Base-by-base conservation (phyloP, 2,888 invertebrate genomes). In the Phragmatobia fuliginosa region DNA sequence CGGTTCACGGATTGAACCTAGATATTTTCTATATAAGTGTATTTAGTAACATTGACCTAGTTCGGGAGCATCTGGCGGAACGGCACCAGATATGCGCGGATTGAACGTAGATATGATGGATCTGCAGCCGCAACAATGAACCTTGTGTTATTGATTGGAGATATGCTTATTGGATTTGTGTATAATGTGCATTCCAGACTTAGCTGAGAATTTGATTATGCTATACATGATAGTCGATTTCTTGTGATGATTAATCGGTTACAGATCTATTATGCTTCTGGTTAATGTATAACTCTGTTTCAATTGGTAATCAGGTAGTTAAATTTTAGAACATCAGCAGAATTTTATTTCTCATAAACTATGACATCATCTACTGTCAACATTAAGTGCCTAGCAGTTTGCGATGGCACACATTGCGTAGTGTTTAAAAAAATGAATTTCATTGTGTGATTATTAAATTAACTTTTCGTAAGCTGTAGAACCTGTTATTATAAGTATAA, bases 31-130 rank as follows among this genome's bases (percentile, higher is more conserved):
- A 38, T 62, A 62, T 58, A 61, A 41, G 63, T 71, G 71, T 65
- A 69, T 62, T 28, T 16, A 63, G 45, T 25, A 78, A 80, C 72
- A 76, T 70, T 81, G 80, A 83, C 83, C 80, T 68, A 79, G 60
- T 74, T 81, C 70, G 25, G 32, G n/a, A 67, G 64, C 73, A 76
- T 81, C 79, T 83, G 76, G 66, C 70, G 73, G 73, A 72, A 80
- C 73, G 72, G 61, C 52, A 66, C 69, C 73, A 80, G 75, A 77
- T 77, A 82, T 72, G 83, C 61, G 31, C 61, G 58, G 64, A 52
- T 60, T 58, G 31, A 60, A 45, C 49, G 33, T 16, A 41, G 62
- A 63, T 70, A 70, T 67, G 49, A 67, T 32, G 33, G 49, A 49
- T 56, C 66, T 36, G 58, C 45, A 67, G 66, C 67, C 60, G 67